Evolutionary conservation across 1,140 invertebrate genomes (phyloP), one percentile per base, ranked within the genome.

Genomic region (Sweltsa coloradensis): DNA sequence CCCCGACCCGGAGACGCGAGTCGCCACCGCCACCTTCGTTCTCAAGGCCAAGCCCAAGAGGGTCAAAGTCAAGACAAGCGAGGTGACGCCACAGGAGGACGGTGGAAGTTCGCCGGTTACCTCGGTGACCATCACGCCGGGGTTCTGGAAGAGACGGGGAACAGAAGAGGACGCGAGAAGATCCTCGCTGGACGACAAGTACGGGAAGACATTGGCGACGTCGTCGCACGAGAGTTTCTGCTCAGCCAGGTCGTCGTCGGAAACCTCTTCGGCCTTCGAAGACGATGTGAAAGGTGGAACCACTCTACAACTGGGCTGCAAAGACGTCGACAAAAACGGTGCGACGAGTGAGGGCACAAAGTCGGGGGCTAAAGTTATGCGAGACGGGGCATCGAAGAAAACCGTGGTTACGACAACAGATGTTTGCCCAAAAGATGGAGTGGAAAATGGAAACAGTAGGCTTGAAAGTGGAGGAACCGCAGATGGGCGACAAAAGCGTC

Each of bases 21-120:
- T 25, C 11, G 34, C 43, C 22, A 50, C 43, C 13, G 26, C 27
- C 0, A 45, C 43, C 5, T 45, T 45, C 14, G 27, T 45, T 1
- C 22, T 45, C 3, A 34, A 45, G 7, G 18, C 16, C 25, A 3
- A n/a, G 2, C 29, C 29, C 0, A 45, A 16, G 27, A n/a, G n/a
- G n/a, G n/a, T 45, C 3, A 34, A 45, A 9, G 18, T 34, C 25
- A 3, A n/a, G 2, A 45, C 29, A 0, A 45, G 14, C 22, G 7
- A 5, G 14, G n/a, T 16, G 2, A 31, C 16, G 7, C 9, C 43
- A 2, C 43, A 23, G 3, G 1, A 26, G 3, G 64, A 65, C 36
- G 59, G 55, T 0, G 41, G 37, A 9, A 47, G 34, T 24, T 41
- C 40, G 1, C 34, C 41, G 0, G 51, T 50, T 5, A 53, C 37